Percentiles rank a stretch among this genome's conserved stretches.
Evolutionary conservation across 2,888 invertebrate species (phyloP).

Genomic region (Parnassius glacialis): DNA sequence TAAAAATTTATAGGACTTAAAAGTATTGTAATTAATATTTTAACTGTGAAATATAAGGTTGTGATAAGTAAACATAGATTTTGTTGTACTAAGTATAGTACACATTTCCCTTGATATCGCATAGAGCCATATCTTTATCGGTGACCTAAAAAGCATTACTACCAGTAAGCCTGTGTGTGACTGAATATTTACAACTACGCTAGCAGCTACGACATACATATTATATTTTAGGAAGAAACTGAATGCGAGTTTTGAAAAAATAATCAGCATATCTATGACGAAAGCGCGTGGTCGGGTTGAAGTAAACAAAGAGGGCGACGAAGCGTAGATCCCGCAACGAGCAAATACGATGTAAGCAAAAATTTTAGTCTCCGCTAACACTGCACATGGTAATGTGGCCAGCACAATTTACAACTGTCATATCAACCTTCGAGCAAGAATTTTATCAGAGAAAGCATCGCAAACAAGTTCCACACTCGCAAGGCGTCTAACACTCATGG

Average conservation of each 20-base stretch:
- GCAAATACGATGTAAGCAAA: conserved; percentile 11
- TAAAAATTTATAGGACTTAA: too few species aligned
- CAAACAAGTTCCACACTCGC: neutral
- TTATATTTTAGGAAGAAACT: neutral
- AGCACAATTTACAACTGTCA: neutral
- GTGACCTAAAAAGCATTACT: conserved; percentile 27
- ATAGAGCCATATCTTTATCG: conserved; percentile 25
- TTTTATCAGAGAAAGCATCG: neutral
- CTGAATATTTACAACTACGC: neutral
- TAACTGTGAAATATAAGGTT: too few species aligned
- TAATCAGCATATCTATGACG: conserved; percentile 49
- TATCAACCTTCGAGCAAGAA: conserved; percentile 12
- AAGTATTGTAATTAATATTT: too few species aligned
- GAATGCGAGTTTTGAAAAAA: conserved; percentile 11
- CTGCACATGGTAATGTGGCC: conserved; percentile 14
- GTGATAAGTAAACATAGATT: too few species aligned
- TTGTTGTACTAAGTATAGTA: too few species aligned
- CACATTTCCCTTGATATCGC: too few species aligned
- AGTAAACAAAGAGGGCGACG: conserved; percentile 65
- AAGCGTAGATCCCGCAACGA: conserved; percentile 62
- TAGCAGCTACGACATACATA: too few species aligned
- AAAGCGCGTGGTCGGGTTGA: conserved; percentile 63
- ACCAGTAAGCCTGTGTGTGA: neutral
- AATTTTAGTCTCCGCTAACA: conserved; percentile 1
- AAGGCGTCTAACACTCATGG: conserved; percentile 49